Conservation (phyloP, 2,113 vertebrate species). For the Gavia stellata region DNA sequence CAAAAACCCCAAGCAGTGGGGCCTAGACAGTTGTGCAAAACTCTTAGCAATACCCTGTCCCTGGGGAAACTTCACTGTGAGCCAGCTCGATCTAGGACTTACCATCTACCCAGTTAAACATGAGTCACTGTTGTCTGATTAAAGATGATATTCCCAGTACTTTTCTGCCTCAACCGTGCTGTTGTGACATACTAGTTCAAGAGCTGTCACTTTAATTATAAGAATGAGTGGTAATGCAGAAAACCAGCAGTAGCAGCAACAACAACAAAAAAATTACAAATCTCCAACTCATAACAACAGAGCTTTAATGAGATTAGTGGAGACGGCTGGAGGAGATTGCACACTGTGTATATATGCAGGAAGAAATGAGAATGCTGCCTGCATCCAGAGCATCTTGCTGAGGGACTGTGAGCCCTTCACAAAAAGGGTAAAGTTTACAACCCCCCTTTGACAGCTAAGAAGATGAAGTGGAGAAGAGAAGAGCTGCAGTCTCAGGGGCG, state of each 20-base stretch:
- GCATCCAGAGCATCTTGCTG: background rate
- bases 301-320: background rate
- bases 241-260: background rate
- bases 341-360: fast-evolving
- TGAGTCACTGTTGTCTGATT: slow-evolving; percentile 3
- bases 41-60: background rate
- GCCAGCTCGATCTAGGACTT: background rate
- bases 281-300: background rate
- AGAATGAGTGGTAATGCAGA: slow-evolving; percentile 18
- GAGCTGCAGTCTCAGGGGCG: background rate
- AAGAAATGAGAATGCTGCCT: background rate
- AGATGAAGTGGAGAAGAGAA: background rate
- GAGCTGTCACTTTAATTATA: slow-evolving; percentile 43
- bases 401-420: background rate
- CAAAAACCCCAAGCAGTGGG: background rate
- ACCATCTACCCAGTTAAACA: background rate
- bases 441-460: background rate
- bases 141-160: slow-evolving; percentile 3
- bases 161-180: slow-evolving; percentile 5
- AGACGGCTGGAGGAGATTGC: background rate
- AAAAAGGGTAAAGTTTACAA: background rate
- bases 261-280: background rate
- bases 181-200: slow-evolving; percentile 47
- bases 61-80: background rate
- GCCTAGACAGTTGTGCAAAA: background rate